These are phyloP conservation scores for Epizoanthus ramosus DNA, from an alignment of 92 coral and sea anemone genomes.

Conservation along the genomic window DNA sequence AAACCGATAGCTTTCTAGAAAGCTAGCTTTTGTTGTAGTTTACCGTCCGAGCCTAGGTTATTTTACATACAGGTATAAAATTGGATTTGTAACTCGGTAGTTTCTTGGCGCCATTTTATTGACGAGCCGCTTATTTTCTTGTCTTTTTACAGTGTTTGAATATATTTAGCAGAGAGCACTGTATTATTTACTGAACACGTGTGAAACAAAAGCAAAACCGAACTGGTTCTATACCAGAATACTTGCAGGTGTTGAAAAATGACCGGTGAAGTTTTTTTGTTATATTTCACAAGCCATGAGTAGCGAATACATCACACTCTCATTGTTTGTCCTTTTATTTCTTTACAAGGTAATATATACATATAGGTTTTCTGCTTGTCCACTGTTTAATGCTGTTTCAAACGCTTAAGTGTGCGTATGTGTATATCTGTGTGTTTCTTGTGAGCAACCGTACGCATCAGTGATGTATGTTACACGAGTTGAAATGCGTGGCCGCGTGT, in stretches of 20 bases:
- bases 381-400: too few species aligned
- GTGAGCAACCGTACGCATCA: too few species aligned
- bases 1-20: conserved; percentile 19
- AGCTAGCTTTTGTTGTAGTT: background rate
- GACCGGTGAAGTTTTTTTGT: background rate
- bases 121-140: background rate
- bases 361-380: background rate
- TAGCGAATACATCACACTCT: background rate
- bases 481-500: too few species aligned
- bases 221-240: too few species aligned
- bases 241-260: conserved; percentile 12
- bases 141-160: background rate
- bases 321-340: conserved; percentile 3
- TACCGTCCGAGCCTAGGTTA: background rate
- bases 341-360: background rate
- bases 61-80: conserved; percentile 1
- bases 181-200: too few species aligned
- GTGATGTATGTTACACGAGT: too few species aligned
- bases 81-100: background rate
- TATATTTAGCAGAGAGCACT: background rate
- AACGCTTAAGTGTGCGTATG: too few species aligned
- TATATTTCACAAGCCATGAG: background rate
- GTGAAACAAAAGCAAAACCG: too few species aligned
- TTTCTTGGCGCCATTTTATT: background rate
- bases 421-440: too few species aligned